These are phyloP conservation scores for Drosophila nasuta DNA, from an alignment of 1,140 invertebrate genomes.

Conservation along the genomic window DNA sequence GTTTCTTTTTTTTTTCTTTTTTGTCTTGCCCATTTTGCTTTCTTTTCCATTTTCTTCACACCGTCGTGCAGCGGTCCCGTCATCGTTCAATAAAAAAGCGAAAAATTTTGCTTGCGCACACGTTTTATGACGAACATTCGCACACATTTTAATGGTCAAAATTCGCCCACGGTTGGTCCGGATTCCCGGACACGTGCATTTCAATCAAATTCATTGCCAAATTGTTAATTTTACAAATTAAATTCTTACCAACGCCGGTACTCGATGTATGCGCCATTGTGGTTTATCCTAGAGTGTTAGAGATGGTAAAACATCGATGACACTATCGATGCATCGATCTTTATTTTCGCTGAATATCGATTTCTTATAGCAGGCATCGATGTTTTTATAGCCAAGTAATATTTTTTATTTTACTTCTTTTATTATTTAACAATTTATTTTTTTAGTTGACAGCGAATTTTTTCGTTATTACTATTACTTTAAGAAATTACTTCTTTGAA, in stretches of 20 bases:
- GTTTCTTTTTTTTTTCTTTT: constrained; percentile 43
- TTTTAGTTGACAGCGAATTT: too few species aligned
- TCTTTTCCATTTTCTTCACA: constrained; percentile 74
- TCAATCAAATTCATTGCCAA: constrained; percentile 51
- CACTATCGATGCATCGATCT: too few species aligned
- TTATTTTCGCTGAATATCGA: too few species aligned
- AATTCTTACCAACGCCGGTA: constrained; percentile 85
- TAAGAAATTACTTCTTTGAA: too few species aligned
- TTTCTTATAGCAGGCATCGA: too few species aligned
- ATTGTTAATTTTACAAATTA: constrained; percentile 69
- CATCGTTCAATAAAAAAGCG: constrained; percentile 54
- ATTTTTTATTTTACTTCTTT: too few species aligned
- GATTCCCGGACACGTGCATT: constrained; percentile 22
- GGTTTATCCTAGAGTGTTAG: constrained; percentile 67
- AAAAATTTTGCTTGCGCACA: constrained; percentile 36
- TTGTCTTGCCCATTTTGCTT: constrained; percentile 57
- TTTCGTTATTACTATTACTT: too few species aligned
- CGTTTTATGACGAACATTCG: constrained; percentile 33
- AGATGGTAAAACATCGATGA: background rate
- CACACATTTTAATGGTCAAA: constrained; percentile 40
- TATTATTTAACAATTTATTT: too few species aligned
- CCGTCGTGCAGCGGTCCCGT: constrained; percentile 41
- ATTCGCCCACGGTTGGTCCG: constrained; percentile 14
- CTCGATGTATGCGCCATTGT: constrained; percentile 85
- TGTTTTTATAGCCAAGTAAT: too few species aligned